These are phyloP conservation scores for Salmo trutta DNA, from an alignment of 2,797 vertebrate species.

Conservation along the genomic window DNA sequence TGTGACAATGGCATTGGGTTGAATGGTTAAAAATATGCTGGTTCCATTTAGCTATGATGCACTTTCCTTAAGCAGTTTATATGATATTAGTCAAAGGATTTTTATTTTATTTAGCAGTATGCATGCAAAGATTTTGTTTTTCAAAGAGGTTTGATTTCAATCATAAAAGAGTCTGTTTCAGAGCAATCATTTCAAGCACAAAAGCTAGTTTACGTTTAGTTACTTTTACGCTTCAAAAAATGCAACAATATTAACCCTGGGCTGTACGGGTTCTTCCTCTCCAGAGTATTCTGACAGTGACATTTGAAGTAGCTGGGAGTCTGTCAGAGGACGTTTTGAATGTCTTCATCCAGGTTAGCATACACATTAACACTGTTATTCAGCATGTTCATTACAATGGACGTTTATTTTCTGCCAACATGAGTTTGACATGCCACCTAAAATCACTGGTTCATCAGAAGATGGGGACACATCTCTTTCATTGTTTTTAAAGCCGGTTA, in stretches of 20 bases:
- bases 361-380: not conserved
- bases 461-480: too few species aligned
- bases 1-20: not conserved
- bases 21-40: too few species aligned
- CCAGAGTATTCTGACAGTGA: conserved; percentile 90
- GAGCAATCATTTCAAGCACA: not conserved
- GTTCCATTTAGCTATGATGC: too few species aligned
- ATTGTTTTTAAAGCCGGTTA: not conserved
- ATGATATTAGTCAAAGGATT: not conserved
- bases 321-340: conserved; percentile 87
- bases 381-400: too few species aligned
- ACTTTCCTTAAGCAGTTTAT: not conserved
- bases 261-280: conserved; percentile 21
- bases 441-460: too few species aligned
- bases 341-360: conserved; percentile 88
- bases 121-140: not conserved
- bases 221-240: not conserved
- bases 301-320: conserved; percentile 89
- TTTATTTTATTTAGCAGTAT: not conserved
- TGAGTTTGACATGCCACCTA: too few species aligned
- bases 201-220: not conserved
- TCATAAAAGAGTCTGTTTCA: not conserved
- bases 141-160: not conserved
- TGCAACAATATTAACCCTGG: too few species aligned
- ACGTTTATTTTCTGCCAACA: too few species aligned